These are phyloP conservation scores for Fulmarus glacialis DNA, from an alignment of 2,113 vertebrate genomes.

Conservation along the genomic window DNA sequence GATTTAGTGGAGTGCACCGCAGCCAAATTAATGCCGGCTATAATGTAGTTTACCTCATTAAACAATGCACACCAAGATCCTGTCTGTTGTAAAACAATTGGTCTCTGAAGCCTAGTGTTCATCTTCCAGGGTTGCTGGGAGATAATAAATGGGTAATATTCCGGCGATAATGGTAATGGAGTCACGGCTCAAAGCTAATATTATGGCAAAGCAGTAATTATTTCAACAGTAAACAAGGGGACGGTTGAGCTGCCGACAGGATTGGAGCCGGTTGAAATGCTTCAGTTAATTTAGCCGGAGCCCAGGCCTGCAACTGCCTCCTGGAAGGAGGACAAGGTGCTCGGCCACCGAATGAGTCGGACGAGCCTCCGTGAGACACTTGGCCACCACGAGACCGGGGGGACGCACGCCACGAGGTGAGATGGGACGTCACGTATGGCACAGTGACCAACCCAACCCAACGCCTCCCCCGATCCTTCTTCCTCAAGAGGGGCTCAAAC, in stretches of 20 bases:
- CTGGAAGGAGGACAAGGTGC: not conserved
- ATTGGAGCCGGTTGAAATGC: slow-evolving; percentile 68
- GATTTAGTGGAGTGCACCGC: slow-evolving; percentile 66
- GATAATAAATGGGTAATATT: slow-evolving; percentile 86
- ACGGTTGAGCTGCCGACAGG: slow-evolving; percentile 76
- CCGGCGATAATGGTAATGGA: slow-evolving; percentile 81
- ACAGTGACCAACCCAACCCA: not conserved
- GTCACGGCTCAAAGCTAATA: slow-evolving; percentile 86
- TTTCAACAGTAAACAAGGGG: slow-evolving; percentile 86
- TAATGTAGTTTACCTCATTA: slow-evolving; percentile 83
- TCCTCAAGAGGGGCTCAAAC: not conserved
- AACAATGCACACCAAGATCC: slow-evolving; percentile 80
- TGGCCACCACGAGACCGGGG: fast-evolving
- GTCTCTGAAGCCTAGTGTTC: slow-evolving; percentile 83
- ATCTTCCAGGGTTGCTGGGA: slow-evolving; percentile 82
- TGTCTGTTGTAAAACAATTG: slow-evolving; percentile 81
- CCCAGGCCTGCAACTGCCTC: not conserved
- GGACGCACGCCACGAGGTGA: fast-evolving
- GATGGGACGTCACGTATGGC: fast-evolving
- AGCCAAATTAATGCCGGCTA: slow-evolving; percentile 73
- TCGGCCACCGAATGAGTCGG: not conserved
- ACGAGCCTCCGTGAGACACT: fast-evolving
- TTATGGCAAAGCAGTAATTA: slow-evolving; percentile 86
- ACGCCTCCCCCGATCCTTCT: not conserved
- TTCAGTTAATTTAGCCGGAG: slow-evolving; percentile 48